Conservation (phyloP, 2,113 vertebrate genomes). For the Gopherus evgoodei region DNA sequence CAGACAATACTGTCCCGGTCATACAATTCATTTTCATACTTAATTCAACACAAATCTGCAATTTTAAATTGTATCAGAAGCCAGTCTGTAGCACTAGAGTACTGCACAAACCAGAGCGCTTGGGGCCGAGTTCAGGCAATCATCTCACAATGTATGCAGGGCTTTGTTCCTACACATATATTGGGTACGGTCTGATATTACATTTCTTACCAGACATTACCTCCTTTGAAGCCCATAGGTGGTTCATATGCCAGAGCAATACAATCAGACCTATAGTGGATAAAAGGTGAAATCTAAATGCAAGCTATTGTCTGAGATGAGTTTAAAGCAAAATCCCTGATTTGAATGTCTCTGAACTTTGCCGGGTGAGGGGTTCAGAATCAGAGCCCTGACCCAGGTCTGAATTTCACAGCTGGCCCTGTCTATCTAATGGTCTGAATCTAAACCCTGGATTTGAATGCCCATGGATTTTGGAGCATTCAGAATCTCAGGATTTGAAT, state of each 20-base stretch:
- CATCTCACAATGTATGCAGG: not conserved
- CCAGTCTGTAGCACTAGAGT: not conserved
- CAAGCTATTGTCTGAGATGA: slow-evolving; percentile 40
- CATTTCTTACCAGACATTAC: slow-evolving; percentile 9
- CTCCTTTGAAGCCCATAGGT: not conserved
- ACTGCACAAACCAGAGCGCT: not conserved
- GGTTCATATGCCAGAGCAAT: slow-evolving; percentile 16
- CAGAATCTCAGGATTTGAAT: not conserved
- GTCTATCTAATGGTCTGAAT: not conserved
- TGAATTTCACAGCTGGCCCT: not conserved
- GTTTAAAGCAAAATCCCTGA: slow-evolving; percentile 18
- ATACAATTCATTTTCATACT: not conserved
- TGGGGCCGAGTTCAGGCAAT: not conserved
- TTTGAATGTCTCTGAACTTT: slow-evolving; percentile 39
- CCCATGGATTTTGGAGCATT: not conserved
- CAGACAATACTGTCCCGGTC: not conserved
- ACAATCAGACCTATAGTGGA: slow-evolving; percentile 11
- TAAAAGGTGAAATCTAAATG: slow-evolving; percentile 25
- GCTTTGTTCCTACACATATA: not conserved
- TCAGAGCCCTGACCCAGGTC: not conserved
- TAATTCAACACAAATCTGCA: not conserved
- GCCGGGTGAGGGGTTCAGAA: not conserved
- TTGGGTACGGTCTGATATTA: not conserved
- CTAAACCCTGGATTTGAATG: slow-evolving; percentile 2
- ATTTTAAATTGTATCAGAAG: not conserved